These are phyloP conservation scores for Quadroppia sp. DNA, from an alignment of 2,888 invertebrate genomes.

Conservation along the genomic window DNA sequence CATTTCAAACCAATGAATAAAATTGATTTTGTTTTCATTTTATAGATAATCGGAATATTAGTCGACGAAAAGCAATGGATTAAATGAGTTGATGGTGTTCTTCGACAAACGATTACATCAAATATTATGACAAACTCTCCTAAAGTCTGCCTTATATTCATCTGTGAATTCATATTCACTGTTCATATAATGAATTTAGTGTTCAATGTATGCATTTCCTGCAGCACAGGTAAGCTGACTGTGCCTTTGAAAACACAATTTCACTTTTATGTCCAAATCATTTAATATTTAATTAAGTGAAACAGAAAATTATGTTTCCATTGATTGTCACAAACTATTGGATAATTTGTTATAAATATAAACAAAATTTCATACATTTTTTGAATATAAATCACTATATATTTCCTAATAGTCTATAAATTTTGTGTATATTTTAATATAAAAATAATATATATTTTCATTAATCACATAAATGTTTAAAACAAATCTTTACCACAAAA, in stretches of 20 bases:
- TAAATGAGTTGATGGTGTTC: neutral
- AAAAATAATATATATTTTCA: too few relatives aligned
- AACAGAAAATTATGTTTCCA: neutral
- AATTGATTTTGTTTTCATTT: neutral
- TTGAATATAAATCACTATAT: too few relatives aligned
- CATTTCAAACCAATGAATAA: neutral
- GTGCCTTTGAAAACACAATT: neutral
- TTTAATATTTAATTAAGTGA: conserved; percentile 17
- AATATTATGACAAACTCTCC: conserved; percentile 28
- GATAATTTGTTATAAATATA: neutral
- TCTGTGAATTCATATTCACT: conserved; percentile 30
- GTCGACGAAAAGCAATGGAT: neutral
- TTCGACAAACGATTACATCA: neutral
- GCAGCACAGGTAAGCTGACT: conserved; percentile 1
- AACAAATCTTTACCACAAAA: too few relatives aligned
- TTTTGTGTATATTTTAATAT: too few relatives aligned
- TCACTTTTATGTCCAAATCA: neutral
- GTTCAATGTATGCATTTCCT: conserved; percentile 10
- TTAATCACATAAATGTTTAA: too few relatives aligned
- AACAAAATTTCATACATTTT: too few relatives aligned
- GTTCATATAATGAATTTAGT: conserved; percentile 30
- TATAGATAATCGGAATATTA: neutral
- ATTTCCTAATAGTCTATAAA: too few relatives aligned
- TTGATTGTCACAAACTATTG: conserved; percentile 6
- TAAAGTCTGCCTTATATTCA: conserved; percentile 3